Evolutionary conservation across 2,888 invertebrate species (phyloP).

Genomic region (Dyspetes luteomarginatus): DNA sequence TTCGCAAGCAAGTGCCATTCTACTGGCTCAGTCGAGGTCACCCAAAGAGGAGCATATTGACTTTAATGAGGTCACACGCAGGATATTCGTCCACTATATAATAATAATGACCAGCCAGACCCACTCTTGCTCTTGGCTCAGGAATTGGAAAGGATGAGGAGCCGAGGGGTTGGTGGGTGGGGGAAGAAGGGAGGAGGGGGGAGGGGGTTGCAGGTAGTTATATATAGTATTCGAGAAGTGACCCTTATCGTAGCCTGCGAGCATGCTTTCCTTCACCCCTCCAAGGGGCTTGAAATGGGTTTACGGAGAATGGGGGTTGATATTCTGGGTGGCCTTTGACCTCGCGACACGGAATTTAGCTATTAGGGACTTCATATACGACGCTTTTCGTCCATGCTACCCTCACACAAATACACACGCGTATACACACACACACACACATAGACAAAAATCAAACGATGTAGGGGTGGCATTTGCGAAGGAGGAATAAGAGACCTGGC

Average conservation of each 20-base stretch:
- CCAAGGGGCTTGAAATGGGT: neutral
- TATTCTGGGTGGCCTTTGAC: constrained; percentile 65
- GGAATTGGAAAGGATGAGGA: no score
- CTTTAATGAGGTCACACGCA: constrained; percentile 16
- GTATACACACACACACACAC: no score
- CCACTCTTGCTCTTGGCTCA: neutral
- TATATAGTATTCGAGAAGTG: constrained; percentile 53
- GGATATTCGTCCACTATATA: constrained; percentile 34
- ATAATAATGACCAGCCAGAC: constrained; percentile 6
- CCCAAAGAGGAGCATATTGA: constrained; percentile 10
- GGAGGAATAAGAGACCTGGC: constrained; percentile 22
- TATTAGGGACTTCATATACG: constrained; percentile 72
- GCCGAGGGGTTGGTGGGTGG: neutral
- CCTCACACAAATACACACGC: constrained; percentile 23
- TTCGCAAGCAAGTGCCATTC: no score
- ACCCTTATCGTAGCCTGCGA: constrained; percentile 73
- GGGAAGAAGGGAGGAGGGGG: no score
- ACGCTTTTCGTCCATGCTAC: neutral
- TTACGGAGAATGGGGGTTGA: constrained; percentile 53
- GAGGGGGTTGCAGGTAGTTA: neutral
- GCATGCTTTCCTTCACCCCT: constrained; percentile 69
- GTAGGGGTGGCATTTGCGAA: neutral
- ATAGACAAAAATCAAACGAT: no score
- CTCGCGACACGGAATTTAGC: constrained; percentile 78
- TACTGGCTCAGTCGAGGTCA: neutral